A percentile compares a stretch with the other conserved stretches of the same genome.
These are phyloP conservation scores for Cecropterus lyciades DNA, from an alignment of 1,140 invertebrate species.

Conservation along the genomic window DNA sequence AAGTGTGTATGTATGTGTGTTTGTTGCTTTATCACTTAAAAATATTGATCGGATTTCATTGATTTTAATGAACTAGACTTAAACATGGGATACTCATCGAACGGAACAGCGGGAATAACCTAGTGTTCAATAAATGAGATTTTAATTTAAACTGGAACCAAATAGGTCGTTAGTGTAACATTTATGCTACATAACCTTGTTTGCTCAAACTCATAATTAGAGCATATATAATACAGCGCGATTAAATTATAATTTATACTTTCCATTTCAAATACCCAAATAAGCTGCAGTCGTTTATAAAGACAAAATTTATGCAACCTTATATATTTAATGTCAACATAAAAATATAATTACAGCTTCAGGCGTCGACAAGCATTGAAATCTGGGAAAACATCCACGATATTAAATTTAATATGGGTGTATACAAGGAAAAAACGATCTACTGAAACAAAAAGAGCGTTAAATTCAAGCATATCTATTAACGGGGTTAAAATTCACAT, in stretches of 20 bases:
- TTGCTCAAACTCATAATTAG: neutral
- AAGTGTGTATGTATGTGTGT: no score
- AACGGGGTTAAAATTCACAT: conserved; percentile 4
- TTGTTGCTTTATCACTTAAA: no score
- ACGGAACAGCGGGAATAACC: no score
- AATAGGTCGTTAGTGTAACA: no score
- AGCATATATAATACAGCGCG: neutral
- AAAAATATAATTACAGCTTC: no score
- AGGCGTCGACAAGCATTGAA: neutral
- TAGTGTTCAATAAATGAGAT: no score
- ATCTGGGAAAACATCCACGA: neutral
- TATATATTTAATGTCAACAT: neutral
- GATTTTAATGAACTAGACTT: no score
- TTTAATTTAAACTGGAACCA: no score
- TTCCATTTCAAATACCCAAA: neutral
- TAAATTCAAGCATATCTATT: conserved; percentile 6
- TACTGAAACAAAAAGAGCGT: conserved; percentile 8
- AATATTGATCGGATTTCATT: no score
- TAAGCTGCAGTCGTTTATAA: neutral
- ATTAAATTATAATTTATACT: neutral
- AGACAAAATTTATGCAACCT: conserved; percentile 1
- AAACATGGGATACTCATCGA: no score
- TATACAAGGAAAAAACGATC: conserved; percentile 3
- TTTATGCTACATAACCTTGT: no score
- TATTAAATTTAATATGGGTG: conserved; percentile 2